A percentile compares a stretch with the other conserved stretches of the same genome.
phyloP scores from a whole-genome alignment of 2,888 invertebrate genomes.

The Melitaea athalia region DNA sequence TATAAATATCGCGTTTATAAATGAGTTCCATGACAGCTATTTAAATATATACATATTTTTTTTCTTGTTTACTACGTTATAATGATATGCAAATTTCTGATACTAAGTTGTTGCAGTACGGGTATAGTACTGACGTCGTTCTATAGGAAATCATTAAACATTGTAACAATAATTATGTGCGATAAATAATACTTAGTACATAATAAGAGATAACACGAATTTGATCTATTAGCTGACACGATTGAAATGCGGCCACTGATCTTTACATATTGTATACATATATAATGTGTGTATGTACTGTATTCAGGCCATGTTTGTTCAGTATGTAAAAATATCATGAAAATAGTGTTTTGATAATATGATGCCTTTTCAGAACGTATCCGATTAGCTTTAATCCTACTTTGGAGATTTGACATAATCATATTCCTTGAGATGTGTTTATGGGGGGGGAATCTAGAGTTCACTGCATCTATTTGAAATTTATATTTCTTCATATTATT shows the following conservation, averaged over 20 bases:
- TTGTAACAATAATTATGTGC: not conserved
- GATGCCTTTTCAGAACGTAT: too few species aligned
- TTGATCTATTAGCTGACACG: not conserved
- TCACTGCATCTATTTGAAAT: too few species aligned
- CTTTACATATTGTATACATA: not conserved
- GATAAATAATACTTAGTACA: not conserved
- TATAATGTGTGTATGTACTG: not conserved
- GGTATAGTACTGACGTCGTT: too few species aligned
- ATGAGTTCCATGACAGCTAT: not conserved
- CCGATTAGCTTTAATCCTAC: too few species aligned
- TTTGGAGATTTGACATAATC: too few species aligned
- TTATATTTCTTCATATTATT: too few species aligned
- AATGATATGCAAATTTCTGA: too few species aligned
- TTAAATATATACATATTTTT: not conserved
- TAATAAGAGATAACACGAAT: not conserved
- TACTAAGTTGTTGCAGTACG: not conserved
- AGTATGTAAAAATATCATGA: not conserved
- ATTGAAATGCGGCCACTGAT: not conserved
- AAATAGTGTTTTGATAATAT: too few species aligned
- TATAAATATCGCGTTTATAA: too few species aligned
- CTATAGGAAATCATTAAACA: not conserved
- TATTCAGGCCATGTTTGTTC: not conserved
- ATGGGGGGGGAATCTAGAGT: too few species aligned
- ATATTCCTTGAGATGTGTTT: too few species aligned
- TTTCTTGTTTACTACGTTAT: not conserved